Evolutionary conservation across 30 jellyfish, hydroid and myxozoan genomes (phyloP).

Genomic region (Nemopilema nomurai): DNA sequence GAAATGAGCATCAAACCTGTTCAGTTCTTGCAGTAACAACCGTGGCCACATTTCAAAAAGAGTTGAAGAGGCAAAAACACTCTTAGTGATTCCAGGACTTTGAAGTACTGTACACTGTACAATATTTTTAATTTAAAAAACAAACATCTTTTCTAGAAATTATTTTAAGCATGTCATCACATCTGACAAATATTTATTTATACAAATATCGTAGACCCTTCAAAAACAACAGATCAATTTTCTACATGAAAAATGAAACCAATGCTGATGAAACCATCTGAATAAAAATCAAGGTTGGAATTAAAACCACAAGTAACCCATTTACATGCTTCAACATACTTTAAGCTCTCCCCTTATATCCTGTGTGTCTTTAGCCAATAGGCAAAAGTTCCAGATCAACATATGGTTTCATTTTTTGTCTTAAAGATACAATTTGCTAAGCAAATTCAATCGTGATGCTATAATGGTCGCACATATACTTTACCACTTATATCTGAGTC

Average conservation of each 20-base stretch:
- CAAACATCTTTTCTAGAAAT: neutral
- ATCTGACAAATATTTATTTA: neutral
- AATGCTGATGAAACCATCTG: neutral
- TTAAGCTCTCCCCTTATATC: too few relatives aligned
- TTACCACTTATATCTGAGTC: conserved; percentile 24
- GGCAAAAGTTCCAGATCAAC: neutral
- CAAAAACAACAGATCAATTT: neutral
- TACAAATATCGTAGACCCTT: neutral
- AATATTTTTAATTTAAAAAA: too few relatives aligned
- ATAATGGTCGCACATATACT: conserved; percentile 35
- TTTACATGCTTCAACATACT: too few relatives aligned
- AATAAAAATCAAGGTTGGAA: too few relatives aligned
- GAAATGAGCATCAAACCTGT: too few relatives aligned
- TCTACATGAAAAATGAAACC: neutral
- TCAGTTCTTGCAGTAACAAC: too few relatives aligned
- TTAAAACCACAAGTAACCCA: too few relatives aligned
- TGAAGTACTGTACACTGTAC: neutral
- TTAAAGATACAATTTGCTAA: neutral
- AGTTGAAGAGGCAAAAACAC: neutral
- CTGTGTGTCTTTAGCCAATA: too few relatives aligned
- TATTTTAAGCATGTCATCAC: neutral
- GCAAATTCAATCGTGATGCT: neutral
- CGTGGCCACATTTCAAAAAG: too few relatives aligned
- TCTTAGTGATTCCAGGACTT: neutral
- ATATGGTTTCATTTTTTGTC: neutral